Conservation (phyloP, 2,888 invertebrate species). For the Rhamphomyia laevipes region DNA sequence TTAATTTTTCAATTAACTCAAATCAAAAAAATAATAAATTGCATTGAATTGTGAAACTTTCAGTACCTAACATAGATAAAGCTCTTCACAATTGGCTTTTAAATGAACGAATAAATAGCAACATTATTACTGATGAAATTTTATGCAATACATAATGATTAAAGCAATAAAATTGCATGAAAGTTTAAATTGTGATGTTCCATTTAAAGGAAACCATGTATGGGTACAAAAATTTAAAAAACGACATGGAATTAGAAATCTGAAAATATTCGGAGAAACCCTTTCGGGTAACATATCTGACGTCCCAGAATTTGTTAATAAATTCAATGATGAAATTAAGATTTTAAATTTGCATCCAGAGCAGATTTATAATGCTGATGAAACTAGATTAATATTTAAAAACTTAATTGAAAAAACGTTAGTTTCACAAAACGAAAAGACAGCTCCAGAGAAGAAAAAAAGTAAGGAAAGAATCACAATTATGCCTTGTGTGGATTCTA, state of each 20-base stretch:
- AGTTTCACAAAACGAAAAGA: background rate
- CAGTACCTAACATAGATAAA: background rate
- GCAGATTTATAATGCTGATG: constrained; percentile 1
- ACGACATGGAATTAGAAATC: background rate
- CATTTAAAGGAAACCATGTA: background rate
- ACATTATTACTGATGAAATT: background rate
- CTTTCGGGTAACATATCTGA: background rate
- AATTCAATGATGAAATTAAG: background rate
- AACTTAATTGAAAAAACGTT: background rate
- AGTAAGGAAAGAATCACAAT: background rate
- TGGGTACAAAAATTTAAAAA: background rate
- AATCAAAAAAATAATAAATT: background rate
- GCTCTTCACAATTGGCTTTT: background rate
- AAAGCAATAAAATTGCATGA: background rate
- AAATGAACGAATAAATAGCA: background rate
- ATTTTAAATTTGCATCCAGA: background rate
- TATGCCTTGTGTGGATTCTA: background rate
- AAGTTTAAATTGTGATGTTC: background rate
- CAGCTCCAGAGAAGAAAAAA: background rate
- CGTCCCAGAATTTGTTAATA: background rate
- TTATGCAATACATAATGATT: too few relatives aligned
- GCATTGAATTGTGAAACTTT: background rate
- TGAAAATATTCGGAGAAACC: background rate
- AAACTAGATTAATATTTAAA: constrained; percentile 1
- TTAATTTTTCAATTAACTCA: background rate